Base-by-base conservation (phyloP, 2,888 invertebrate species). In the Lycocerus yunnanus region DNA sequence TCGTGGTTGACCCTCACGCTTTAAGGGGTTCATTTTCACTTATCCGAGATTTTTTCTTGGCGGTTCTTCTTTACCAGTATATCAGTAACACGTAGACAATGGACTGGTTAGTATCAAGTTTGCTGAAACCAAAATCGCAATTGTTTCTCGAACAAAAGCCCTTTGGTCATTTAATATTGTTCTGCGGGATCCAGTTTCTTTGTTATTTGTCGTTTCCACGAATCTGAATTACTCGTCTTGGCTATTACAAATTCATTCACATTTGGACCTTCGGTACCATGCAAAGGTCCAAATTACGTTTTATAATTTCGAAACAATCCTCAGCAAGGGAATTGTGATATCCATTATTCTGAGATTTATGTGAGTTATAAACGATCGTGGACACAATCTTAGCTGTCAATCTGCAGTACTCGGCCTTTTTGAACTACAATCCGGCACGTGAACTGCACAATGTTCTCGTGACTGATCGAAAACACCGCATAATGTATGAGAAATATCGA, bases 361-460 rank as follows among this genome's bases (percentile, higher is more conserved):
- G 69, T 70, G 73, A 80, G 80, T 80, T 81, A 80, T 79, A 82
- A 82, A 78, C 80, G 82, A 78, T 81, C 82, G 82, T 80, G 80
- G 81, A 83, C 83, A 82, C 78, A 84, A 84, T 84, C 83, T 81
- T 71, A 68, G 76, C 80, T 82, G 83, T 84, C 83, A 83, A 84
- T 83, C 83, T 80, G 66, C 69, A 79, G 77, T 61, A 20, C 71
- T 80, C 81, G 80, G 81, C 79, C 78, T 80, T 80, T 75, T 80
- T 81, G 82, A 83, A 82, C 83, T 81, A 80, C 82, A 81, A 82
- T 81, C 81, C 79, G 82, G 83, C 84, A 83, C 83, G 83, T 83
- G 83, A 83, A 81, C 80, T 73, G 76, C 80, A 81, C 81, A 81
- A 81, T 80, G 78, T 80, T 80, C 80, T 83, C 82, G 83, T 83